These are phyloP conservation scores for Noturus placidus DNA, from an alignment of 2,113 vertebrate genomes.

Conservation along the genomic window DNA sequence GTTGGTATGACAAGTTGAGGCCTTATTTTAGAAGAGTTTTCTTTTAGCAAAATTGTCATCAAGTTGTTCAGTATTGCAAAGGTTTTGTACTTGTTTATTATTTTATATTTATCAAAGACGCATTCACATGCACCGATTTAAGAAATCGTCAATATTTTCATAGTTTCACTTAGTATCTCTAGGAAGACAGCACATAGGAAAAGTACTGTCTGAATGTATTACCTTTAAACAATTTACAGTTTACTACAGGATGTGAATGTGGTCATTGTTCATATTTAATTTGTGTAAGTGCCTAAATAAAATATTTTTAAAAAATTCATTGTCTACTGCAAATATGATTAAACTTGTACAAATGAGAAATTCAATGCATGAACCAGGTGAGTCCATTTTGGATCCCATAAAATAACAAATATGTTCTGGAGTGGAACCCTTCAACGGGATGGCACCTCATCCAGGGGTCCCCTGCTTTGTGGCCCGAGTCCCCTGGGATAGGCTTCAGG, in stretches of 20 bases:
- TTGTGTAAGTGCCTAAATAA: constrained; percentile 82
- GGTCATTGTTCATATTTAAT: constrained; percentile 64
- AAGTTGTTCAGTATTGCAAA: constrained; percentile 41
- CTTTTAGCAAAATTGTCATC: constrained; percentile 20
- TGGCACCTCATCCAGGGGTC: too few species aligned
- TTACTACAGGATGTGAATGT: constrained; percentile 68
- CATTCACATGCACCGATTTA: constrained; percentile 52
- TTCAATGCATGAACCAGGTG: background rate
- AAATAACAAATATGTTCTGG: background rate
- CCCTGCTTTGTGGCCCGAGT: too few species aligned
- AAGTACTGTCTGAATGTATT: constrained; percentile 67
- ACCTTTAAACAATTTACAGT: constrained; percentile 71
- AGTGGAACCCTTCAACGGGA: too few species aligned
- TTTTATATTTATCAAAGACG: constrained; percentile 57
- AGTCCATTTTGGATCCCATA: background rate
- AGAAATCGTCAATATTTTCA: constrained; percentile 57
- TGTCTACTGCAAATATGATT: background rate
- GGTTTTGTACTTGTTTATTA: constrained; percentile 67
- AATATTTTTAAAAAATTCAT: constrained; percentile 54
- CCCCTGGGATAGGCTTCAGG: too few species aligned
- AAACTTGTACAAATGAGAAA: background rate
- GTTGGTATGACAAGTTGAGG: constrained; percentile 41
- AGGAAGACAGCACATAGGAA: constrained; percentile 37
- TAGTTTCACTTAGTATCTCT: constrained; percentile 45
- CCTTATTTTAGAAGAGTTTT: constrained; percentile 51